Evolutionary conservation across 2,113 vertebrate genomes (phyloP).

Genomic region (Corythornis cristatus): DNA sequence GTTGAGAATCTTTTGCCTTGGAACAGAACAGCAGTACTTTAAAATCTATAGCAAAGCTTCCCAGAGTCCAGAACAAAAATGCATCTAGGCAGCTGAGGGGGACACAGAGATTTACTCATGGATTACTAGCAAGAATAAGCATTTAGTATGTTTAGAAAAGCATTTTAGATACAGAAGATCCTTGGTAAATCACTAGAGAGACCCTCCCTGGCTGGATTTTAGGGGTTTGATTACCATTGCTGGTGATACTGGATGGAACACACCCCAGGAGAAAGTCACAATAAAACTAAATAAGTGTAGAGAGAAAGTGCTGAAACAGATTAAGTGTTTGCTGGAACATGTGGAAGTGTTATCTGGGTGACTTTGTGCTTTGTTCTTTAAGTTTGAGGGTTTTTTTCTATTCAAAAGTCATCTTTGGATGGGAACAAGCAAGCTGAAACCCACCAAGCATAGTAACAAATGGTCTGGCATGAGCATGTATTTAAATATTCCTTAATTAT

Average conservation of each 20-base stretch:
- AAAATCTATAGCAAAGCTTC: background rate
- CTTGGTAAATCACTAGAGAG: background rate
- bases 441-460: background rate
- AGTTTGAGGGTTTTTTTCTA: background rate
- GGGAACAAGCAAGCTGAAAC: background rate
- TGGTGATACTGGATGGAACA: background rate
- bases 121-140: background rate
- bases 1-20: background rate
- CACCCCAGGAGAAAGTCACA: background rate
- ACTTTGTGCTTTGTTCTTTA: background rate
- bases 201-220: background rate
- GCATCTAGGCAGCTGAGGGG: background rate
- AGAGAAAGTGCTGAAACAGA: background rate
- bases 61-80: background rate
- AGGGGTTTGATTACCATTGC: background rate
- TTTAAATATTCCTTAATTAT: background rate
- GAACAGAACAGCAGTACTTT: background rate
- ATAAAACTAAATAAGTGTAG: background rate
- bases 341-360: background rate
- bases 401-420: background rate
- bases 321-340: background rate
- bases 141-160: background rate
- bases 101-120: background rate
- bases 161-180: background rate
- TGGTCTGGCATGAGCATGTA: background rate